Base-by-base conservation (phyloP, 2,113 vertebrate genomes). In the Platycercus adscitus region DNA sequence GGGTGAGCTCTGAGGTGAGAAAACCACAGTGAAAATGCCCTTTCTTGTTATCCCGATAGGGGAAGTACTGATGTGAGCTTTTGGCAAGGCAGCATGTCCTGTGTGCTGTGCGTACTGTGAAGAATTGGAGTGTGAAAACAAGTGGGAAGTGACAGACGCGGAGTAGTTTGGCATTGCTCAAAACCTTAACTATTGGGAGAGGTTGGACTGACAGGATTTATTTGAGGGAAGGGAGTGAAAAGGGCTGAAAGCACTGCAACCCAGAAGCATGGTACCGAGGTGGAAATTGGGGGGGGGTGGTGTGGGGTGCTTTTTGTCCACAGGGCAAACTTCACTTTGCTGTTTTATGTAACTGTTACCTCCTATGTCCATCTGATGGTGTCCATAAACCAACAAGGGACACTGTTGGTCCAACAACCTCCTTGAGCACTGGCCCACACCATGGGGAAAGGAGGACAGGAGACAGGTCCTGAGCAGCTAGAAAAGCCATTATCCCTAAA, bases 391-490 rank as follows among this genome's bases (percentile, higher is more conserved):
- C 39, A n/a, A 5, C 9, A 11, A 1, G 15, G 26, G 64, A 11
- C 2, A 4, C 12, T 15, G 10, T 26, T 39, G 39, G 39, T 39
- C 39, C 39, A 39, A 39, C 39, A 86, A 81, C 33, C 61, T 94
- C 49, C 64, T 26, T 1, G 1, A 50, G 17, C 39, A 43, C 18
- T 2, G 2, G 37, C 37, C 37, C 2, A 3, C 17, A 12, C 7
- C 4, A 6, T 4, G 5, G 14, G 47, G 49, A 17, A 60, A 69
- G 58, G 21, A 55, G 17, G 7, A 15, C 5, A 7, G 10, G 15
- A 44, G 17, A 15, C 28, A 85, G 55, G 11, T 63, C 28, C 53
- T 85, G 29, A 66, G 69, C 49, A 72, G 24, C 28, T 73, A 35
- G 29, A 50, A 79, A 53, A 76, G 31, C 6, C 2, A 7, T 55